A percentile compares a stretch with the other conserved stretches of the same genome.
Evolutionary conservation across 2,888 invertebrate species (phyloP).

Genomic region (Apotomis betuletana): DNA sequence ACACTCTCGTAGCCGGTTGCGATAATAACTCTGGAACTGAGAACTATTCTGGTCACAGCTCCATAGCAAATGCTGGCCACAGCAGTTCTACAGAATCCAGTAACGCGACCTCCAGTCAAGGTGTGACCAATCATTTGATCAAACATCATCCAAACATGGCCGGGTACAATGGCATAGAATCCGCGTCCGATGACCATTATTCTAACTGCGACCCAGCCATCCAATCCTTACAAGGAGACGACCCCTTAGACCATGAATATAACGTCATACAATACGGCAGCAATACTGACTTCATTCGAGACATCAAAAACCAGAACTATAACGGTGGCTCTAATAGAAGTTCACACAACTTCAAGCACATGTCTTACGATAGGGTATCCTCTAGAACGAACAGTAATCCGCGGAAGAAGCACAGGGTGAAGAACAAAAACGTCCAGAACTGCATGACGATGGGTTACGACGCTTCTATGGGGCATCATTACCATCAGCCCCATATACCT

Average conservation of each 20-base stretch:
- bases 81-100: conserved; percentile 82
- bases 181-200: conserved; percentile 80
- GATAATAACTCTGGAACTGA: conserved; percentile 86
- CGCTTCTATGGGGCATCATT: conserved; percentile 75
- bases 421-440: conserved; percentile 81
- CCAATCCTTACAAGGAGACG: conserved; percentile 78
- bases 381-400: conserved; percentile 81
- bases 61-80: conserved; percentile 81
- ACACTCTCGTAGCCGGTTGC: conserved; percentile 81
- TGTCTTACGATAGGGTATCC: conserved; percentile 79
- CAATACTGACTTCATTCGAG: conserved; percentile 77
- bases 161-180: conserved; percentile 79
- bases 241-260: conserved; percentile 79
- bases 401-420: conserved; percentile 77
- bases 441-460: conserved; percentile 85
- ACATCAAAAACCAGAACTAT: conserved; percentile 83
- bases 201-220: conserved; percentile 81
- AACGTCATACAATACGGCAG: conserved; percentile 82
- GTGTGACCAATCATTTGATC: conserved; percentile 79
- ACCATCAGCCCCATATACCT: conserved; percentile 81
- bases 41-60: conserved; percentile 85
- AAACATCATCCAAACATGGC: conserved; percentile 76
- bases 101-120: conserved; percentile 79
- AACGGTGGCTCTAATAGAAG: conserved; percentile 78
- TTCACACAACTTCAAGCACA: conserved; percentile 81